Percentiles rank a stretch among this genome's conserved stretches.
These are phyloP conservation scores for Diacarnus erythraeanus DNA, from an alignment of 37 sponge, comb jelly and placozoan species.

Conservation along the genomic window DNA sequence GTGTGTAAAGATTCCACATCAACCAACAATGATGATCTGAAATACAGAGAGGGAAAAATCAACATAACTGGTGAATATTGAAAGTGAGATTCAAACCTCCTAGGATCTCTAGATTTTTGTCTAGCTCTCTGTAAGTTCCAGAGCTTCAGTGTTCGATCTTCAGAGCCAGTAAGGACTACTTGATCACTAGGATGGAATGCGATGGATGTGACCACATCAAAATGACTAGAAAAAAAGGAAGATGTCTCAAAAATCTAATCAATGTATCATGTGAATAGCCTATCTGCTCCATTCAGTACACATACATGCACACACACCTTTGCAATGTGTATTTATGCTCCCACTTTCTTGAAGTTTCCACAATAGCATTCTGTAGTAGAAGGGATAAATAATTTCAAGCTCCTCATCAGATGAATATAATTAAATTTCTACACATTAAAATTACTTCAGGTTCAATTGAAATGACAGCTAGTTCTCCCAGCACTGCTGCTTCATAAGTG, in stretches of 20 bases:
- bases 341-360: constrained; percentile 67
- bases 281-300: too few species aligned
- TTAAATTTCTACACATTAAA: neutral
- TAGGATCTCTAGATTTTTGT: constrained; percentile 30
- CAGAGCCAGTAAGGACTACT: constrained; percentile 47
- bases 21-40: constrained; percentile 50
- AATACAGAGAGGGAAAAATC: neutral
- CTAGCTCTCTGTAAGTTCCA: constrained; percentile 82
- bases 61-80: neutral
- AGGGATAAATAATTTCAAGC: neutral
- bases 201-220: constrained; percentile 83
- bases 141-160: constrained; percentile 58
- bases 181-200: constrained; percentile 84
- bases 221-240: constrained; percentile 83
- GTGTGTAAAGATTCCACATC: constrained; percentile 94
- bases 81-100: neutral
- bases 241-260: too few species aligned
- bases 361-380: constrained; percentile 14
- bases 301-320: constrained; percentile 67
- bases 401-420: neutral
- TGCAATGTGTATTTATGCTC: constrained; percentile 73
- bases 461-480: constrained; percentile 63
- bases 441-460: constrained; percentile 40
- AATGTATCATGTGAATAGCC: too few species aligned
- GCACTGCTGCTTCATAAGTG: constrained; percentile 30